Evolutionary conservation across 2,888 invertebrate species (phyloP).

Genomic region (Temnothorax unifasciatus): DNA sequence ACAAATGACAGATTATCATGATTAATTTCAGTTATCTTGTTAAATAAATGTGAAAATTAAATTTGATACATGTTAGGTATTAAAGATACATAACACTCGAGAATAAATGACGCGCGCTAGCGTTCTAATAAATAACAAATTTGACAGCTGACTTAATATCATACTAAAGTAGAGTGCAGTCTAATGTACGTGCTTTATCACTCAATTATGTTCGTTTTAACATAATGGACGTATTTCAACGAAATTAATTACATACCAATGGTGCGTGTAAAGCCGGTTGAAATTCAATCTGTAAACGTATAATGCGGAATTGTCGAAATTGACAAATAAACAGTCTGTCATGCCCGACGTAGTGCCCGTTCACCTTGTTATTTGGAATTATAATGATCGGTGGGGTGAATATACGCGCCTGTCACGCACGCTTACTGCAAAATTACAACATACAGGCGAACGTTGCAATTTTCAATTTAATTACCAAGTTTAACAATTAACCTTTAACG

Average conservation of each 20-base stretch:
- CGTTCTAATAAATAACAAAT: neutral
- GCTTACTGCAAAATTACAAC: constrained; percentile 20
- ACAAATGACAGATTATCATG: too few species aligned
- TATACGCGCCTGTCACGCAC: neutral
- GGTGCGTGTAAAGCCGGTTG: neutral
- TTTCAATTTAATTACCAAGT: constrained; percentile 4
- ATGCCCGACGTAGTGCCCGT: neutral
- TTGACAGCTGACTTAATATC: neutral
- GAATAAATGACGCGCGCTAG: too few species aligned
- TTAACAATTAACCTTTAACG: neutral
- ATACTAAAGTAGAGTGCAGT: neutral
- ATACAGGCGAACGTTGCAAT: neutral
- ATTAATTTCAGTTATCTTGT: too few species aligned
- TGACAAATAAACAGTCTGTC: constrained; percentile 5
- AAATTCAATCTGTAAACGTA: constrained; percentile 8
- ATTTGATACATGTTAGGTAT: too few species aligned
- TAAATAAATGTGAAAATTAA: too few species aligned
- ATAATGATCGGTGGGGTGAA: neutral
- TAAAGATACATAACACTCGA: too few species aligned
- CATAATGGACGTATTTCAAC: neutral
- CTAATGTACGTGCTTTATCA: neutral
- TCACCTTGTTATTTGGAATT: constrained; percentile 13
- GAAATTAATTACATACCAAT: constrained; percentile 30
- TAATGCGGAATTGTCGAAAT: constrained; percentile 26
- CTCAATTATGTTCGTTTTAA: constrained; percentile 13